Percentiles rank a stretch among this genome's conserved stretches.
phyloP scores from a whole-genome alignment of 1,140 invertebrate species.

The Drosophila bocqueti region DNA sequence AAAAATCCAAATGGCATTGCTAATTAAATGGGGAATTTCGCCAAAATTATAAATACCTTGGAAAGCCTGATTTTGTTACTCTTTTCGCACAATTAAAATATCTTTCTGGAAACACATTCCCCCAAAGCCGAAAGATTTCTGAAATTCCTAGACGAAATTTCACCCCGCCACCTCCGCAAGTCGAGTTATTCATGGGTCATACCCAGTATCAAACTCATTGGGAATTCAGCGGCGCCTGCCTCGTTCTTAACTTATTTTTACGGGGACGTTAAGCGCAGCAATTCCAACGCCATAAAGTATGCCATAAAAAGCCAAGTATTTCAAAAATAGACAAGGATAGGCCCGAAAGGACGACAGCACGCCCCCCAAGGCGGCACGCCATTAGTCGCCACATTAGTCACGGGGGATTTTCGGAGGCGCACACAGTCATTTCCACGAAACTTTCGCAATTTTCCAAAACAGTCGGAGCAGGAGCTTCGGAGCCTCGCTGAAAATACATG shows the following conservation, averaged over 20 bases:
- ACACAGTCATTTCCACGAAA: constrained; percentile 31
- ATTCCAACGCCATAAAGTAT: constrained; percentile 80
- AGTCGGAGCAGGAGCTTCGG: constrained; percentile 3
- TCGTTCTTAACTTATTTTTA: constrained; percentile 7
- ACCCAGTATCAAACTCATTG: constrained; percentile 44
- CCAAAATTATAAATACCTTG: neutral
- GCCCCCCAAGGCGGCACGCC: constrained; percentile 57
- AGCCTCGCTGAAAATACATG: constrained; percentile 53
- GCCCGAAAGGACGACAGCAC: constrained; percentile 30
- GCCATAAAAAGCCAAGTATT: constrained; percentile 73
- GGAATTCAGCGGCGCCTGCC: constrained; percentile 44
- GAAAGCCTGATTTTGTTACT: constrained; percentile 16
- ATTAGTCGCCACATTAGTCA: constrained; percentile 78
- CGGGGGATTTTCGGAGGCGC: constrained; percentile 55
- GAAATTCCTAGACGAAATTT: constrained; percentile 24
- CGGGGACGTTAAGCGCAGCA: constrained; percentile 64
- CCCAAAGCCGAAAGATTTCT: constrained; percentile 21
- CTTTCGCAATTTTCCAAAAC: constrained; percentile 61
- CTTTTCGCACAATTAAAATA: constrained; percentile 24
- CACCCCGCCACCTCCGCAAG: neutral
- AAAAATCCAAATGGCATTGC: neutral
- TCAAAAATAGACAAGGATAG: constrained; percentile 64
- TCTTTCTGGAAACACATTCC: constrained; percentile 13
- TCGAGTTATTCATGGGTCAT: constrained; percentile 30
- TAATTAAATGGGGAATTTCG: constrained; percentile 4